Conservation (phyloP, 1,140 invertebrate genomes). For the Solen grandis region DNA sequence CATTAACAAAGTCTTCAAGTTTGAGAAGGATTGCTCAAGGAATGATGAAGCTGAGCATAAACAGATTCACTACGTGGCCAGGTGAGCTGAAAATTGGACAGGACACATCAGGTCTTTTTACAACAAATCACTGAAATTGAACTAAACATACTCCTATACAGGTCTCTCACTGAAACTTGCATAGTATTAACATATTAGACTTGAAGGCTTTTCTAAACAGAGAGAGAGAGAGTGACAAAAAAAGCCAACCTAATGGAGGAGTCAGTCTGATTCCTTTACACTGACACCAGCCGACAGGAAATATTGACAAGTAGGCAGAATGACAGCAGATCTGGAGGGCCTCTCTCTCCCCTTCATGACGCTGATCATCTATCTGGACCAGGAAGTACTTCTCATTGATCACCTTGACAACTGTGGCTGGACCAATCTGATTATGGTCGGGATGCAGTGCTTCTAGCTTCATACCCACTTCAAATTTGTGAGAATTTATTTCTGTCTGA, state of each 20-base stretch:
- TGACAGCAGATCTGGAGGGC: conserved; percentile 77
- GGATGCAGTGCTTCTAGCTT: conserved; percentile 88
- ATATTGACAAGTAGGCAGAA: conserved; percentile 76
- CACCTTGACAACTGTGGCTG: conserved; percentile 86
- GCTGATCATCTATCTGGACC: conserved; percentile 82
- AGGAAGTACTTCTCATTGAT: conserved; percentile 86
- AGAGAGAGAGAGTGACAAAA: too few species aligned
- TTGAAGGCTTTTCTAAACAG: too few species aligned
- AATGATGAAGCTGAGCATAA: too few species aligned
- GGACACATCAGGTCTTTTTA: too few species aligned
- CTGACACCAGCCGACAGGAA: conserved; percentile 79
- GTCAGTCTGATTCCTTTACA: conserved; percentile 75
- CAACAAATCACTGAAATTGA: too few species aligned
- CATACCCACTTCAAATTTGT: conserved; percentile 85
- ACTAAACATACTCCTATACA: too few species aligned
- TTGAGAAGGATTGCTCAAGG: too few species aligned
- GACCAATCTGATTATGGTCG: conserved; percentile 86
- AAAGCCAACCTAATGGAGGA: conserved; percentile 75
- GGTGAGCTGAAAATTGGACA: too few species aligned
- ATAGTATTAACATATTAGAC: too few species aligned
- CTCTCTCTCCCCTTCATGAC: conserved; percentile 29
- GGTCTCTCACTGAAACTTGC: too few species aligned
- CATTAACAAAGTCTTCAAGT: too few species aligned
- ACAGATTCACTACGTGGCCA: too few species aligned
- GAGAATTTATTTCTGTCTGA: conserved; percentile 68